Evolutionary conservation across 2,113 vertebrate species (phyloP).

Genomic region (Polypterus senegalus): DNA sequence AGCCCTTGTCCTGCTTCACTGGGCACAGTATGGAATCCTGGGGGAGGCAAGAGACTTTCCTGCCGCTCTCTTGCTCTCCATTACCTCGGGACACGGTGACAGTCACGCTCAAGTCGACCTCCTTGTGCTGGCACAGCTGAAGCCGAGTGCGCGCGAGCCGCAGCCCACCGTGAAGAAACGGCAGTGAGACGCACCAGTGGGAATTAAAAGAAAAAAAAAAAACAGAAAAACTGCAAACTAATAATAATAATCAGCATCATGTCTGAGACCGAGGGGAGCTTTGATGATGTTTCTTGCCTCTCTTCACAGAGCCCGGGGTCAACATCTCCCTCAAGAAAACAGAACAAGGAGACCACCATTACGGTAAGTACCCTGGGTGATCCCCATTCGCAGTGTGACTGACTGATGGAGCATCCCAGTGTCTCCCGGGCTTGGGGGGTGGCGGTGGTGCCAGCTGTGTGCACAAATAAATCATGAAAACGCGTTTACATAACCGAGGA

Average conservation of each 20-base stretch:
- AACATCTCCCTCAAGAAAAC: constrained; percentile 59
- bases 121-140: constrained; percentile 9
- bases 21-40: constrained; percentile 16
- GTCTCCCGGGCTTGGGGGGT: too few relatives aligned
- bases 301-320: constrained; percentile 67
- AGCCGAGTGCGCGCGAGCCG: constrained; percentile 1
- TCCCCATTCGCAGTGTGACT: neutral
- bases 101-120: constrained; percentile 13
- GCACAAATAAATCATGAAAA: too few relatives aligned
- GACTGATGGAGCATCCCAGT: too few relatives aligned
- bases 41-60: constrained; percentile 12
- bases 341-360: constrained; percentile 62
- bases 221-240: too few relatives aligned
- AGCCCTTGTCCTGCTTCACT: constrained; percentile 16
- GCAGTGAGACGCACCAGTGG: too few relatives aligned
- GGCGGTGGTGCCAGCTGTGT: too few relatives aligned
- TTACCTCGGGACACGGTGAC: constrained; percentile 27
- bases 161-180: too few relatives aligned
- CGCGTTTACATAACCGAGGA: too few relatives aligned
- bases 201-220: too few relatives aligned
- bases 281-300: constrained; percentile 51
- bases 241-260: constrained; percentile 12
- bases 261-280: constrained; percentile 49
- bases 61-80: constrained; percentile 3
- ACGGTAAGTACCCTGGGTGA: constrained; percentile 54